Conservation (phyloP, 2,797 vertebrate genomes). For the Onychomys torridus region DNA sequence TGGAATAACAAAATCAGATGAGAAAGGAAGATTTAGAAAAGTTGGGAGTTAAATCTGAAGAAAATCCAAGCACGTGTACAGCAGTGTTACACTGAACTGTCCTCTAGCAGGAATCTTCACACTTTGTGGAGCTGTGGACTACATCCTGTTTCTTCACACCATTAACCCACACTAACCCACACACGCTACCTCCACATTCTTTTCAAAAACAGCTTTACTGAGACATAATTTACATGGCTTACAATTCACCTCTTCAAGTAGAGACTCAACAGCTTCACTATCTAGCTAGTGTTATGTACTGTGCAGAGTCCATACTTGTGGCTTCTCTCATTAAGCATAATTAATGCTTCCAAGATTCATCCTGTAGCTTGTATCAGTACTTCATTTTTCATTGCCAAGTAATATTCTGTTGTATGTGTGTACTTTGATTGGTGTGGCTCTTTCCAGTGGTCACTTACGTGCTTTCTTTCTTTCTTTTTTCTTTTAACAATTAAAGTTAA, state of each 20-base stretch:
- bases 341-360: background rate
- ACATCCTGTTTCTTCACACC: background rate
- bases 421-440: background rate
- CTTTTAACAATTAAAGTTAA: background rate
- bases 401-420: too few relatives aligned
- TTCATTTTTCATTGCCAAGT: background rate
- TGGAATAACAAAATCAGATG: background rate
- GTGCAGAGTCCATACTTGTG: background rate
- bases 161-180: background rate
- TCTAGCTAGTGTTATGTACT: background rate
- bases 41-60: background rate
- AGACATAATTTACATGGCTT: background rate
- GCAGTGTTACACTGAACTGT: background rate
- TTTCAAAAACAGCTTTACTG: background rate
- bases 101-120: background rate
- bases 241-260: background rate
- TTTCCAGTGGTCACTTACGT: background rate
- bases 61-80: background rate
- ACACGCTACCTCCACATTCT: background rate
- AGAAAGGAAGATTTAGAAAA: conserved; percentile 38
- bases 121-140: background rate
- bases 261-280: background rate
- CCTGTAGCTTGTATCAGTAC: background rate
- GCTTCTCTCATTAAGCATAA: background rate
- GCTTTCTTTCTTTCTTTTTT: background rate